phyloP scores from a whole-genome alignment of 2,797 vertebrate species.

The Myotis vivesi region DNA sequence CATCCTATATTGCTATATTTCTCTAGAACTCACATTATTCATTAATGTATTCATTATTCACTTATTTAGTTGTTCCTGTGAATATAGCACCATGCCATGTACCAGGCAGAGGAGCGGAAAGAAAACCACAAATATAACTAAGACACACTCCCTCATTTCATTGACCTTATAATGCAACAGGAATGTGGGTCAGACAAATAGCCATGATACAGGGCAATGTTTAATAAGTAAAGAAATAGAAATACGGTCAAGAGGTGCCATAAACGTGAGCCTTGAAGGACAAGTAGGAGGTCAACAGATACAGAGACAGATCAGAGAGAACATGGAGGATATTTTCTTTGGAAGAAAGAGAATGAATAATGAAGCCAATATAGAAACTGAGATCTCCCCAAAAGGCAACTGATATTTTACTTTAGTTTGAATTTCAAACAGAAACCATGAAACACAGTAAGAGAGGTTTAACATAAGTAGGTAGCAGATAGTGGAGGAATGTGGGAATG shows the following conservation, averaged over 20 bases:
- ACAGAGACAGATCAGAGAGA: not conserved
- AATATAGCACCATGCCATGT: not conserved
- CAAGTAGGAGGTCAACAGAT: not conserved
- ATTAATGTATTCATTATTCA: not conserved
- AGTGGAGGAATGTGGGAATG: not conserved
- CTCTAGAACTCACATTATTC: not conserved
- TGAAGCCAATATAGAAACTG: not conserved
- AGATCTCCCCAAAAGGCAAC: not conserved
- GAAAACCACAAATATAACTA: not conserved
- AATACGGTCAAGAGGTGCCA: not conserved
- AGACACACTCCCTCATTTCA: not conserved
- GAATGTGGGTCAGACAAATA: not conserved
- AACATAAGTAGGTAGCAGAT: not conserved
- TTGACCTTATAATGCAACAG: not conserved
- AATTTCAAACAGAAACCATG: not conserved
- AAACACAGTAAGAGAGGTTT: not conserved
- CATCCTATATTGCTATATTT: not conserved
- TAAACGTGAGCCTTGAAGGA: not conserved
- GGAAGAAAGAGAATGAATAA: not conserved
- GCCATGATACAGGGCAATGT: not conserved
- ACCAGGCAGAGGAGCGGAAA: not conserved
- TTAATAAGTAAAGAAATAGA: slow-evolving; percentile 7
- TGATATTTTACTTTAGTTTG: not conserved
- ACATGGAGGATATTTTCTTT: not conserved
- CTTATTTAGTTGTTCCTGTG: not conserved